A percentile compares a stretch with the other conserved stretches of the same genome.
phyloP scores from a whole-genome alignment of 2,113 vertebrate genomes.

The Mirounga angustirostris region DNA sequence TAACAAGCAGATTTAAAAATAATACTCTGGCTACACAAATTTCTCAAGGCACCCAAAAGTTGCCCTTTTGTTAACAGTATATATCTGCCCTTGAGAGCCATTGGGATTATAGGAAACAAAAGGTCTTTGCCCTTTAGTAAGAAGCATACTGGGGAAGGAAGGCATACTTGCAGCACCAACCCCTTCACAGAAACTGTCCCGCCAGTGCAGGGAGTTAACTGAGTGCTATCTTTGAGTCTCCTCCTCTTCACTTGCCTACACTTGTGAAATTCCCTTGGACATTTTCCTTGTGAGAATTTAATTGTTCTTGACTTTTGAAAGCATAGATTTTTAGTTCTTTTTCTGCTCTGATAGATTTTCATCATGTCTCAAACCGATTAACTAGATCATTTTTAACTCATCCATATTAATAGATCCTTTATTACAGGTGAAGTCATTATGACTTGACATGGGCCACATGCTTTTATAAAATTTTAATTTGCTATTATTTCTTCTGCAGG shows the following conservation, averaged over 20 bases:
- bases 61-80: background rate
- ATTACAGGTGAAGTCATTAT: slow-evolving; percentile 81
- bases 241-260: background rate
- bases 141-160: background rate
- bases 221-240: background rate
- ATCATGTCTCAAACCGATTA: slow-evolving; percentile 65
- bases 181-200: background rate
- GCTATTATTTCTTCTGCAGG: slow-evolving; percentile 79
- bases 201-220: background rate
- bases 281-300: slow-evolving; percentile 60
- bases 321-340: slow-evolving; percentile 32
- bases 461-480: slow-evolving; percentile 87
- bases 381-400: slow-evolving; percentile 76
- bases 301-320: slow-evolving; percentile 72
- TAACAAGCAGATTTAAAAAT: background rate
- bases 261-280: slow-evolving; percentile 63
- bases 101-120: background rate
- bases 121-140: background rate
- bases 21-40: background rate
- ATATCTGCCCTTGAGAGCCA: background rate
- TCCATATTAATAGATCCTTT: slow-evolving; percentile 85
- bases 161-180: background rate
- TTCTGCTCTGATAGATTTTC: slow-evolving; percentile 67
- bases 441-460: slow-evolving; percentile 76
- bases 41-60: background rate